Conservation (phyloP, 2,113 vertebrate species). For the Microtus montanus region DNA sequence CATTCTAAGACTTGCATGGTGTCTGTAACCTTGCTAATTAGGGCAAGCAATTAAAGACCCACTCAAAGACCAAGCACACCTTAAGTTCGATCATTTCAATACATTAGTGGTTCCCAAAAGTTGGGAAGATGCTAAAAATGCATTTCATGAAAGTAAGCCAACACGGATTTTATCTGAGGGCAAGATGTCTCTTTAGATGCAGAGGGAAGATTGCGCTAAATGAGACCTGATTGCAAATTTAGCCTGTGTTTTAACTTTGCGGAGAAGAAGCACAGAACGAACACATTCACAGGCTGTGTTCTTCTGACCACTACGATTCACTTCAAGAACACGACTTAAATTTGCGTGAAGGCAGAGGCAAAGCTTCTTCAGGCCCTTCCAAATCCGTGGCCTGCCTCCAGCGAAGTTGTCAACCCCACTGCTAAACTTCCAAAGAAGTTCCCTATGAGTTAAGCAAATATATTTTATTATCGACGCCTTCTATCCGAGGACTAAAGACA, state of each 20-base stretch:
- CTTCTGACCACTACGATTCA: slow-evolving; percentile 10
- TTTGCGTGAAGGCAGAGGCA: not conserved
- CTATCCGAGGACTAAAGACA: not conserved
- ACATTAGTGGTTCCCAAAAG: slow-evolving; percentile 45
- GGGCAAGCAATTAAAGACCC: not conserved
- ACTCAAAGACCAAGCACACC: slow-evolving; percentile 19
- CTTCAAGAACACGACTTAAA: not conserved
- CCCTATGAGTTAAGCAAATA: not conserved
- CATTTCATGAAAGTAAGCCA: not conserved
- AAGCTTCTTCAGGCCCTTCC: not conserved
- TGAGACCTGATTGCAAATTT: not conserved
- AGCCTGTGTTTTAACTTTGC: not conserved
- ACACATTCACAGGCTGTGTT: not conserved
- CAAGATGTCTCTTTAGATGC: not conserved
- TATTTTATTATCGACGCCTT: not conserved
- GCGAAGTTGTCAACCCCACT: not conserved
- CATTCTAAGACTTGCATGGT: not conserved
- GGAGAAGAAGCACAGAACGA: not conserved
- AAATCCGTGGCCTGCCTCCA: not conserved
- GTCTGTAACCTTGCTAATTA: not conserved
- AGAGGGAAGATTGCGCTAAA: not conserved
- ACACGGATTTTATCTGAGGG: not conserved
- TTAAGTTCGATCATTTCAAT: slow-evolving; percentile 32
- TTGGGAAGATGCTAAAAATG: slow-evolving; percentile 7
- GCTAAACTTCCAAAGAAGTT: not conserved